Evolutionary conservation across 2,888 invertebrate genomes (phyloP).

Genomic region (Thysanoteuthis rhombus): DNA sequence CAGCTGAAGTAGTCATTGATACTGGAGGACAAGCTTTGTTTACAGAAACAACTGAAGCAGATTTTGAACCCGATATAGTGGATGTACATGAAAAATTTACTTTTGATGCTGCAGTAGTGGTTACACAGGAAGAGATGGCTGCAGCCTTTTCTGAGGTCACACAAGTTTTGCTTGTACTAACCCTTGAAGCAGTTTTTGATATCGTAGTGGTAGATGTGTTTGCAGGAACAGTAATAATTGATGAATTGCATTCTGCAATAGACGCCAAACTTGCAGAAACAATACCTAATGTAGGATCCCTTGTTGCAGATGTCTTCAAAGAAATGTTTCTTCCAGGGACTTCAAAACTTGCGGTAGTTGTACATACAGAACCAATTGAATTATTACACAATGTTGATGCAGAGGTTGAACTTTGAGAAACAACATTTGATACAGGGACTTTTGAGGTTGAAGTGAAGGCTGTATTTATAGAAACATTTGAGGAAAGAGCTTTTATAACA

Average conservation of each 20-base stretch:
- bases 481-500: not conserved
- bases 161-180: not conserved
- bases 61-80: not conserved
- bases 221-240: not conserved
- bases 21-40: not conserved
- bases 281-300: not conserved
- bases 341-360: not conserved
- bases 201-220: not conserved
- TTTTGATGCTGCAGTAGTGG: not conserved
- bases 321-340: not conserved
- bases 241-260: not conserved
- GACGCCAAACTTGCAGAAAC: not conserved
- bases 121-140: not conserved
- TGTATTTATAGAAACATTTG: not conserved
- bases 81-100: not conserved
- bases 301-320: not conserved
- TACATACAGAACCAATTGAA: not conserved
- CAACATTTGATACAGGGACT: not conserved
- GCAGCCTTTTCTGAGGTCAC: not conserved
- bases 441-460: too few relatives aligned
- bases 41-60: not conserved
- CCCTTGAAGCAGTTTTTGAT: not conserved
- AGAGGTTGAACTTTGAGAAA: not conserved
- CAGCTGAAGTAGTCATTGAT: not conserved
- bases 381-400: not conserved